These are phyloP conservation scores for Erynnis tages DNA, from an alignment of 2,888 invertebrate species.

Conservation along the genomic window DNA sequence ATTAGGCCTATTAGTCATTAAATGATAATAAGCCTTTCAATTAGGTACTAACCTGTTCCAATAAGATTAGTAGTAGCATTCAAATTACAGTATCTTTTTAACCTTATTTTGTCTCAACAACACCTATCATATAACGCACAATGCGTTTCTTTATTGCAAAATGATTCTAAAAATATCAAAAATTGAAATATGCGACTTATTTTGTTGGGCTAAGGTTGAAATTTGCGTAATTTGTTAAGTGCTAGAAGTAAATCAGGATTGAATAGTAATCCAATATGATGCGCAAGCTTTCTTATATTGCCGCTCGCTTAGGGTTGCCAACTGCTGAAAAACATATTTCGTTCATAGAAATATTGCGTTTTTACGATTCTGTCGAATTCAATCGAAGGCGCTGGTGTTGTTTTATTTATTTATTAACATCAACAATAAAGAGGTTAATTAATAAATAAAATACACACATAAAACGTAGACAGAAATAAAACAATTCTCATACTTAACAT, in stretches of 20 bases:
- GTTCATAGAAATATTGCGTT: no score
- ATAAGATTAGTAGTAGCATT: background rate
- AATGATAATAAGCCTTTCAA: no score
- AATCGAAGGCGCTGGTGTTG: no score
- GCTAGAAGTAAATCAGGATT: background rate
- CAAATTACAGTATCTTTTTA: background rate
- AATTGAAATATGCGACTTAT: background rate
- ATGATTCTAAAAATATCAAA: background rate
- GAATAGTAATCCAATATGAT: conserved; percentile 12
- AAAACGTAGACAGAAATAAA: no score
- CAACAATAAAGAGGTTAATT: no score
- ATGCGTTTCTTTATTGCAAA: background rate
- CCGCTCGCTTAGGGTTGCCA: conserved; percentile 1
- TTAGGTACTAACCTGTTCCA: no score
- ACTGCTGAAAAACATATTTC: no score
- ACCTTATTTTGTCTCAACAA: conserved; percentile 1
- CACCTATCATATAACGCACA: conserved; percentile 11
- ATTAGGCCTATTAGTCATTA: no score
- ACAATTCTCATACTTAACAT: no score
- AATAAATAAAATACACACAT: no score
- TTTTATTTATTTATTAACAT: no score
- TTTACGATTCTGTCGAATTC: no score
- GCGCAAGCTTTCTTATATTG: conserved; percentile 11
- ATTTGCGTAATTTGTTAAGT: background rate
- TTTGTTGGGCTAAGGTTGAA: background rate